Evolutionary conservation across 1,140 invertebrate species (phyloP), one percentile per base, ranked within the genome.

Genomic region (Panagrolaimus sp.): DNA sequence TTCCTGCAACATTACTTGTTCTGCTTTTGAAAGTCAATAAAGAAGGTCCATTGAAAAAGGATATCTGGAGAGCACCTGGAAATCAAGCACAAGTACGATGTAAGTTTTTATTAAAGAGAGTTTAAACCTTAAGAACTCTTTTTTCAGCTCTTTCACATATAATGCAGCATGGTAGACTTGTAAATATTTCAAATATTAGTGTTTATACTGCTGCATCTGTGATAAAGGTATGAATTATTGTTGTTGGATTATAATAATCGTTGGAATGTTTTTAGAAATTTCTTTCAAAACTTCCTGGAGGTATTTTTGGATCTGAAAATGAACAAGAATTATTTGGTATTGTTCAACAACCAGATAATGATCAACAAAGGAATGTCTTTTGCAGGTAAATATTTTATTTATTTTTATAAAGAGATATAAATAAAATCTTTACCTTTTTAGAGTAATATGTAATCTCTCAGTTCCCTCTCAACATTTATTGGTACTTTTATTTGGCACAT

Each of bases 141-240:
- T 94, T 96, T 88, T 94, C 96, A 83, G 94, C 95, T 83, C 88
- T 98, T 0, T 93, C 94, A 72, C 93, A 96, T 84, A 94, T 96
- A 80, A 87, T 90, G 73, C 92, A 95, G 84, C 91, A 93, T 74
- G 95, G 95, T 14, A 88, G 93, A 71, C 88, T 96, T 73, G 91
- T 97, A n/a, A 96, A 96, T 84, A 94, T 96, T 80, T 91, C 94
- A 80, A 94, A 96, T 84, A 97, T 94, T 84, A 95, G 92, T 73
- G 93, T 97, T 66, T 95, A 98, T 85, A 98, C 95, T 46, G 94
- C 98, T 80, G 94, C 95, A 28, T 96, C 93, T 84, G 94, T 98
- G 45, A 87, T 97, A 43, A 98, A 98, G 85, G 87, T 87, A 77
- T 65, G 70, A 64, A 43, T 17, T 21, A 32, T 14, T 48, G 10